Base-by-base conservation (phyloP, 2,888 invertebrate genomes). In the Digitonthophagus gazella region DNA sequence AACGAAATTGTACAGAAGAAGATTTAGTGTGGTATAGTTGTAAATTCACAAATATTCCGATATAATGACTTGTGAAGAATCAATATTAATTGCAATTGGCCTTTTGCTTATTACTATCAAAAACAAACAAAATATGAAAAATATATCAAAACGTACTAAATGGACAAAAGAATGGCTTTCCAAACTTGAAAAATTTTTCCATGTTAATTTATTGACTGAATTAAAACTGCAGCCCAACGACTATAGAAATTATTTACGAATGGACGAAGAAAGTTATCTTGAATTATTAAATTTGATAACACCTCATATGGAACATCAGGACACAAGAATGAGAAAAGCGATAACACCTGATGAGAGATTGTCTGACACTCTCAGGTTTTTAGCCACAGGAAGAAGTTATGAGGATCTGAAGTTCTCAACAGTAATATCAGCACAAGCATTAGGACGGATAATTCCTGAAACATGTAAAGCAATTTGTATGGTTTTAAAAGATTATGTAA, bases 301-400 rank as follows among this genome's bases (percentile, higher is more conserved):
- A 18, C 15, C 58, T 15, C 15, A 15, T 18, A 58, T 65, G 4
- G 11, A 71, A 70, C 76, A 72, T 69, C 66, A 76, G 70, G 74
- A 78, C 71, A 76, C 75, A 65, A 69, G 73, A 69, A 76, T 77
- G 76, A 74, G 76, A 73, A 71, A 73, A 73, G 73, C 74, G 69
- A 76, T 76, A 67, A 66, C 73, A 66, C 74, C 76, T 66, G 74
- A 77, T 69, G 77, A 78, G 71, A 72, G 76, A 71, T 71, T 77
- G 67, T 69, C 71, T 69, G 76, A 69, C 64, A 75, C 74, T 16
- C 65, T 78, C 58, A 72, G 75, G 72, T 77, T 76, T 72, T 72
- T 76, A n/a, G n/a, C n/a, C n/a, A n/a, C n/a, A n/a, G n/a, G n/a
- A n/a, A n/a, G n/a, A n/a, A n/a, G n/a, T n/a, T 58, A 58, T 18